Evolutionary conservation across 2,888 invertebrate species (phyloP).

Genomic region (Rhogogaster chlorosoma): DNA sequence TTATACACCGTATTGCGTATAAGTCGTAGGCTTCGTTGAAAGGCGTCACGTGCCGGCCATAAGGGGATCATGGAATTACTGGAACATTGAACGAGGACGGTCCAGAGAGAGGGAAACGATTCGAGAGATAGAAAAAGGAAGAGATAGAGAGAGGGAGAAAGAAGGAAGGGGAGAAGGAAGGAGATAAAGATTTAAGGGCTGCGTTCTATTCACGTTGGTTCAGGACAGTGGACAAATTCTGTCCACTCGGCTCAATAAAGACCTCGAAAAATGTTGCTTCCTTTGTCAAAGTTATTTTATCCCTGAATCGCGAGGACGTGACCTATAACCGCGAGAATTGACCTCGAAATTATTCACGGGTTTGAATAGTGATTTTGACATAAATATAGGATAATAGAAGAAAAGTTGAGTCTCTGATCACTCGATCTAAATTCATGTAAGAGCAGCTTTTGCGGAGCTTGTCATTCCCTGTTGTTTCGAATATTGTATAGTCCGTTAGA

Average conservation of each 20-base stretch:
- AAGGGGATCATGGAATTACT: constrained; percentile 51
- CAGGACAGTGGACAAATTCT: constrained; percentile 40
- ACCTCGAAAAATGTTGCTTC: constrained; percentile 35
- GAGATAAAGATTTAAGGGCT: constrained; percentile 3
- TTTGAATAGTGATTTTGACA: neutral
- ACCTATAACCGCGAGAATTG: neutral
- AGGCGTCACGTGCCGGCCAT: constrained; percentile 50
- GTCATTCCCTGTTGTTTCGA: neutral
- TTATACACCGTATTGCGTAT: constrained; percentile 12
- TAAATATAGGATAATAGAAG: neutral
- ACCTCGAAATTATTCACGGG: constrained; percentile 4
- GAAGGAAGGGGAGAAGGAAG: neutral
- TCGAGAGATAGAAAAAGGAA: too few relatives aligned
- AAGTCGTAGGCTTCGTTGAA: constrained; percentile 43
- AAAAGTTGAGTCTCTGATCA: neutral
- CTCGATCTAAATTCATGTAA: neutral
- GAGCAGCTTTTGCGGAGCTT: neutral
- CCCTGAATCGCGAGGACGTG: constrained; percentile 9
- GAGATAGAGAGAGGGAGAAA: neutral
- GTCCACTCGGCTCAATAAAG: constrained; percentile 37
- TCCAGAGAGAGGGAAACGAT: neutral
- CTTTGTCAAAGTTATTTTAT: constrained; percentile 21
- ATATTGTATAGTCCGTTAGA: too few relatives aligned
- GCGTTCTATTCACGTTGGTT: constrained; percentile 33
- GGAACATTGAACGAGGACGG: constrained; percentile 40